phyloP scores from a whole-genome alignment of 1,140 invertebrate species.

The Drosophila seguyi region DNA sequence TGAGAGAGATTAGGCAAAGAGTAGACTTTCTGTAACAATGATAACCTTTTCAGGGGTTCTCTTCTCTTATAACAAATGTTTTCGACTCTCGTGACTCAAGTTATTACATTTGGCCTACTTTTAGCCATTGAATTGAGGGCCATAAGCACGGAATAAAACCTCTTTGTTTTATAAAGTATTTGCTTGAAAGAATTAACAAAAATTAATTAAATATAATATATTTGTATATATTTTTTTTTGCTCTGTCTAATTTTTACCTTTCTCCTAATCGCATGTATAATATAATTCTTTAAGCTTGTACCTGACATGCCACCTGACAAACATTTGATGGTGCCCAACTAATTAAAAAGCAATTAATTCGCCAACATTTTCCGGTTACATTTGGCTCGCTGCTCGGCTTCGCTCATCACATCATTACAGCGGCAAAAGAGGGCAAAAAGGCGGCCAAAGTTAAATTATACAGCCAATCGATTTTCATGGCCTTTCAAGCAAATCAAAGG shows the following conservation, averaged over 20 bases:
- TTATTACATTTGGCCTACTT: neutral
- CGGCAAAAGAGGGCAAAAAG: slow-evolving; percentile 5
- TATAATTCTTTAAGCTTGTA: neutral
- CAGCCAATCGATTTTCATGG: slow-evolving; percentile 70
- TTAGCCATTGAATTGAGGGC: neutral
- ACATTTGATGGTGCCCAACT: slow-evolving; percentile 33
- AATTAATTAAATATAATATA: too few relatives aligned
- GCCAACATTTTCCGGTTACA: slow-evolving; percentile 35
- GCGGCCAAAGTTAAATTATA: slow-evolving; percentile 61
- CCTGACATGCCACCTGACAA: slow-evolving; percentile 14
- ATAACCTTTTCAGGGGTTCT: neutral
- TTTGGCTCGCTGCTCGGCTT: slow-evolving; percentile 12
- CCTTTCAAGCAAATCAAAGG: slow-evolving; percentile 55
- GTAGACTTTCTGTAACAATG: slow-evolving; percentile 1
- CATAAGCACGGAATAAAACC: neutral
- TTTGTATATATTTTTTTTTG: neutral
- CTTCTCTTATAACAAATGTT: neutral
- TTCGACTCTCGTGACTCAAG: neutral
- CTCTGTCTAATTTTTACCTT: neutral
- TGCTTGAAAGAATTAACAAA: too few relatives aligned
- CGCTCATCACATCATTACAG: slow-evolving; percentile 35
- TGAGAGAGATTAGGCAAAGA: slow-evolving; percentile 4
- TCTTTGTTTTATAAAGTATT: neutral
- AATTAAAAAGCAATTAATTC: slow-evolving; percentile 73
- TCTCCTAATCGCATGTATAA: neutral